Conservation (phyloP, 2,888 invertebrate species). For the Temnothorax ravouxi region DNA sequence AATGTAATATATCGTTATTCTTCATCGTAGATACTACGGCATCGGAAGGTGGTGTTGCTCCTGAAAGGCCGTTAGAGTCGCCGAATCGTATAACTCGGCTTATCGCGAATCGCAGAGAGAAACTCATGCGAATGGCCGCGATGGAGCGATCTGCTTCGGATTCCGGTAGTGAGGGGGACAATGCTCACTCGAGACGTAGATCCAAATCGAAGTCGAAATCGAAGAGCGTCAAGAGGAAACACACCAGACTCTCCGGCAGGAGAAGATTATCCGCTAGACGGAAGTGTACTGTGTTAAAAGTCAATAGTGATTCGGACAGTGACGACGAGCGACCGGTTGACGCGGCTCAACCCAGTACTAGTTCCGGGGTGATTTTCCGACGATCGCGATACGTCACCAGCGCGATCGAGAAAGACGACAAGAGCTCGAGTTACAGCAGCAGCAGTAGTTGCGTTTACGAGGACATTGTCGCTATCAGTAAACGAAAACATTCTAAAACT, state of each 20-base stretch:
- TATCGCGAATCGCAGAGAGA: conserved; percentile 91
- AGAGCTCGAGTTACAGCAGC: conserved; percentile 73
- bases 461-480: conserved; percentile 66
- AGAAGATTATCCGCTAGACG: conserved; percentile 75
- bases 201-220: conserved; percentile 79
- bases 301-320: conserved; percentile 75
- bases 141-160: conserved; percentile 72
- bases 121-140: conserved; percentile 89
- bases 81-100: conserved; percentile 91
- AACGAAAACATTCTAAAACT: conserved; percentile 73
- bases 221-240: conserved; percentile 81
- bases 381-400: conserved; percentile 74
- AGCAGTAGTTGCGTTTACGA: conserved; percentile 75
- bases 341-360: conserved; percentile 84
- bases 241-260: conserved; percentile 66
- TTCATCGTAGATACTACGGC: conserved; percentile 76
- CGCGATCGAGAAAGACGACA: conserved; percentile 69
- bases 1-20: conserved; percentile 28
- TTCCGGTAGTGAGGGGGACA: conserved; percentile 72
- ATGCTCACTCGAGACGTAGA: conserved; percentile 71
- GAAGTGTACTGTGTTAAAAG: conserved; percentile 77
- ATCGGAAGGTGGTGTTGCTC: conserved; percentile 77
- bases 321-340: conserved; percentile 78
- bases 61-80: conserved; percentile 85
- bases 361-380: conserved; percentile 82